These are phyloP conservation scores for Crossocerus cetratus DNA, from an alignment of 2,888 invertebrate genomes.

Conservation along the genomic window DNA sequence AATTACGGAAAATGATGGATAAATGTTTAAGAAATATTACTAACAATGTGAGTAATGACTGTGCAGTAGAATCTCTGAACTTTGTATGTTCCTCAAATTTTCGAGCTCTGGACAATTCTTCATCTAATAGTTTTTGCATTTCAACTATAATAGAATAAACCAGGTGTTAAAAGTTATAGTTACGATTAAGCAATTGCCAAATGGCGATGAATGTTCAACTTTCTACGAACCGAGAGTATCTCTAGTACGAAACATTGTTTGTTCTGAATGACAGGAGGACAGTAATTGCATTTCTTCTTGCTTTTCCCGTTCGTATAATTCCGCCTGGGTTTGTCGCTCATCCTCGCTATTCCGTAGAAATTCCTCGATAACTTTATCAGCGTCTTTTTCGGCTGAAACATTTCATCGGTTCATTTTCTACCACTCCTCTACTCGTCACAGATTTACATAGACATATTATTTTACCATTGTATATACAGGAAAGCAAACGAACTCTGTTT, in stretches of 20 bases:
- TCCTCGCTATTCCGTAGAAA: constrained; percentile 81
- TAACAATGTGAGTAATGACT: constrained; percentile 83
- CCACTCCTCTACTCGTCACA: neutral
- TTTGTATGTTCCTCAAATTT: constrained; percentile 82
- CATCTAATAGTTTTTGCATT: constrained; percentile 84
- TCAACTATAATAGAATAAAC: constrained; percentile 76
- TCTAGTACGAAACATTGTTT: constrained; percentile 80
- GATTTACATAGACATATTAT: constrained; percentile 7
- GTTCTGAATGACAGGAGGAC: constrained; percentile 79
- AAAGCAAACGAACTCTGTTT: constrained; percentile 68
- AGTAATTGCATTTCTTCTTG: constrained; percentile 83
- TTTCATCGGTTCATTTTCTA: constrained; percentile 3
- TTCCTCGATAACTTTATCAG: constrained; percentile 83
- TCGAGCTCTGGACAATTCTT: constrained; percentile 81
- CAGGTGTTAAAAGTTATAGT: neutral
- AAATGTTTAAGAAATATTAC: constrained; percentile 60
- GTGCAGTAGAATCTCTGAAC: constrained; percentile 78
- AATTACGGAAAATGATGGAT: constrained; percentile 9
- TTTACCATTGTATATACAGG: constrained; percentile 69
- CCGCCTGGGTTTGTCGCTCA: constrained; percentile 80
- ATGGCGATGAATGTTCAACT: neutral
- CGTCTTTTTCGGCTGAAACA: constrained; percentile 81
- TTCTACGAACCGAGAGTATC: constrained; percentile 80
- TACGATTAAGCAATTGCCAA: neutral
- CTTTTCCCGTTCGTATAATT: constrained; percentile 82